These are phyloP conservation scores for Eunapius fragilis DNA, from an alignment of 37 sponge, comb jelly and placozoan genomes.

Conservation along the genomic window DNA sequence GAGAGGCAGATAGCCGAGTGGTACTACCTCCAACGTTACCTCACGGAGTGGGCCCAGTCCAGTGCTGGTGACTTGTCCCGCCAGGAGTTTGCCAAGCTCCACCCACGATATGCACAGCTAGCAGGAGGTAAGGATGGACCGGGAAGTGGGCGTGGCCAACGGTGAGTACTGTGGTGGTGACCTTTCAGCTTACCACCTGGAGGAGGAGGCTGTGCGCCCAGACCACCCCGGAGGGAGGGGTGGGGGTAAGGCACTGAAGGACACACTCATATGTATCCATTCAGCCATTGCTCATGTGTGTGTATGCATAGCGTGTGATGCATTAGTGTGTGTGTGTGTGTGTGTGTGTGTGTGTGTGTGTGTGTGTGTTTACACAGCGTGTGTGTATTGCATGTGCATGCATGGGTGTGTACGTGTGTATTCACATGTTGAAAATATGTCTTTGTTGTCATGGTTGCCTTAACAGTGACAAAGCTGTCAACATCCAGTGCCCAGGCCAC, in stretches of 20 bases:
- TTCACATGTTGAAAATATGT: neutral
- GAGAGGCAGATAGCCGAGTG: conserved; percentile 77
- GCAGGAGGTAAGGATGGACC: neutral
- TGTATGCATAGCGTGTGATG: neutral
- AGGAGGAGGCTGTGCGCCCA: conserved; percentile 26
- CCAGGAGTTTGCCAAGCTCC: neutral
- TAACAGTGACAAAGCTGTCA: conserved; percentile 45
- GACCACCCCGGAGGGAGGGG: conserved; percentile 5
- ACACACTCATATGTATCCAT: conserved; percentile 51
- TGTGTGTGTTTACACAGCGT: neutral
- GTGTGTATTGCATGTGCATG: neutral
- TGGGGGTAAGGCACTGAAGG: conserved; percentile 27
- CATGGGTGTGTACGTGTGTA: neutral
- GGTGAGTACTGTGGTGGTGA: neutral
- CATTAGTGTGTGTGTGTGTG: neutral
- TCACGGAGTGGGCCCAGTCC: neutral
- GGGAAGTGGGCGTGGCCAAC: neutral
- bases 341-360: neutral
- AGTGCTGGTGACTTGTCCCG: neutral
- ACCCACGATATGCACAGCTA: conserved; percentile 8
- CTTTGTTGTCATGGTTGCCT: neutral
- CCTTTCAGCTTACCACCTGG: conserved; percentile 45
- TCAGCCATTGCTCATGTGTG: neutral
- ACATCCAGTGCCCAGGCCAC: conserved; percentile 61
- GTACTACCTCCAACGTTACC: conserved; percentile 55